phyloP scores from a whole-genome alignment of 2,113 vertebrate genomes.

The Xiphias gladius region DNA sequence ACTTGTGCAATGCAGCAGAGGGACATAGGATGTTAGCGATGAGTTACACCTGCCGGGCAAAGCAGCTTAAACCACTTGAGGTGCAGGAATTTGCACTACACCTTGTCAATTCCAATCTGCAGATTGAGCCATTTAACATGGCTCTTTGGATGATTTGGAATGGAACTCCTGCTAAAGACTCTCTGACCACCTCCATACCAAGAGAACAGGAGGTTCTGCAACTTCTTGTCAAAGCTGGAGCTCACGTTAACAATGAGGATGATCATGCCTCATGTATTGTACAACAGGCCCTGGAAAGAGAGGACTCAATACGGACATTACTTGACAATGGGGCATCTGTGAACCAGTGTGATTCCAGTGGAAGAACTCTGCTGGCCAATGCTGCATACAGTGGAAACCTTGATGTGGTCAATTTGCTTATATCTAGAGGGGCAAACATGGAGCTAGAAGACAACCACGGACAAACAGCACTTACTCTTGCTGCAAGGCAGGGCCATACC shows the following conservation, averaged over 20 bases:
- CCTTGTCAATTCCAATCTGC: constrained; percentile 94
- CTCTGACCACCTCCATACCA: constrained; percentile 92
- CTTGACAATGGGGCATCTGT: constrained; percentile 95
- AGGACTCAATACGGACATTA: constrained; percentile 95
- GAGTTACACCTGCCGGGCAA: constrained; percentile 97
- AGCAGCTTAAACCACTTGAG: constrained; percentile 91
- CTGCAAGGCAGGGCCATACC: constrained; percentile 96
- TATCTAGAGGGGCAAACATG: constrained; percentile 92
- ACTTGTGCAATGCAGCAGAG: constrained; percentile 96
- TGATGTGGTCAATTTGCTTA: constrained; percentile 94
- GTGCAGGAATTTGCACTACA: constrained; percentile 97
- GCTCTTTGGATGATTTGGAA: constrained; percentile 99
- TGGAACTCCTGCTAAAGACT: constrained; percentile 95
- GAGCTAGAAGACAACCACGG: constrained; percentile 94
- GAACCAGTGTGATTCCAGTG: constrained; percentile 93
- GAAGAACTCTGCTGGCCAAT: constrained; percentile 92
- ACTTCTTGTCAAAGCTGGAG: constrained; percentile 95
- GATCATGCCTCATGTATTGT: constrained; percentile 93
- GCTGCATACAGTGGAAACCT: constrained; percentile 96
- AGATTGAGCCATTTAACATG: constrained; percentile 92
- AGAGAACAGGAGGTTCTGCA: constrained; percentile 96
- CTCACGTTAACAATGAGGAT: constrained; percentile 94
- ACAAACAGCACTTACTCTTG: constrained; percentile 95
- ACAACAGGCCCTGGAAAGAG: constrained; percentile 94
- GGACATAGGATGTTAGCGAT: constrained; percentile 98